Evolutionary conservation across 2,888 invertebrate species (phyloP).

Genomic region (Dicyrtoma fusca): DNA sequence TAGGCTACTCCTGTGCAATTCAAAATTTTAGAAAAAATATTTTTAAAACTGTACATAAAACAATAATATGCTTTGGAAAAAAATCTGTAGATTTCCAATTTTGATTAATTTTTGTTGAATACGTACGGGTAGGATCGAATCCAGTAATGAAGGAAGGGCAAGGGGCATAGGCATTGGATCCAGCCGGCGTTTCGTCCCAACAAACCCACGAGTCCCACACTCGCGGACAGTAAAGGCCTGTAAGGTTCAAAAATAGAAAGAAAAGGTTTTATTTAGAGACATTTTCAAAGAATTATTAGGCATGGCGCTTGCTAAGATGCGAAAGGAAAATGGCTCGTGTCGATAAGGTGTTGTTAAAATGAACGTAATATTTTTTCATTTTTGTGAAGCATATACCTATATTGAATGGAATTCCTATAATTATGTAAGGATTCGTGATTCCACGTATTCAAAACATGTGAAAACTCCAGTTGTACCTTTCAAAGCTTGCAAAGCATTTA

Average conservation of each 20-base stretch:
- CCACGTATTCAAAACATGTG: no score
- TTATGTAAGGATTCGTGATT: no score
- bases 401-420: no score
- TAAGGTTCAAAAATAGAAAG: conserved; percentile 3
- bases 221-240: conserved; percentile 55
- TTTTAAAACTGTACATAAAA: neutral
- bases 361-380: neutral
- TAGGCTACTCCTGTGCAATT: conserved; percentile 74
- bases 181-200: conserved; percentile 61
- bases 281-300: neutral
- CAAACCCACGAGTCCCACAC: conserved; percentile 62
- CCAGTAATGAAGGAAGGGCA: conserved; percentile 59
- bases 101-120: no score
- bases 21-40: neutral
- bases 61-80: no score
- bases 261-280: neutral
- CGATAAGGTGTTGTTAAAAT: neutral
- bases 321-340: neutral
- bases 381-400: no score
- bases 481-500: no score
- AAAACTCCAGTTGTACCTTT: no score
- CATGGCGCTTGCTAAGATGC: neutral
- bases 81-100: no score
- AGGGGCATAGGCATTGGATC: conserved; percentile 58
- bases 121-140: conserved; percentile 58